Conservation (phyloP, 1,140 invertebrate genomes). For the Maconellicoccus hirsutus region DNA sequence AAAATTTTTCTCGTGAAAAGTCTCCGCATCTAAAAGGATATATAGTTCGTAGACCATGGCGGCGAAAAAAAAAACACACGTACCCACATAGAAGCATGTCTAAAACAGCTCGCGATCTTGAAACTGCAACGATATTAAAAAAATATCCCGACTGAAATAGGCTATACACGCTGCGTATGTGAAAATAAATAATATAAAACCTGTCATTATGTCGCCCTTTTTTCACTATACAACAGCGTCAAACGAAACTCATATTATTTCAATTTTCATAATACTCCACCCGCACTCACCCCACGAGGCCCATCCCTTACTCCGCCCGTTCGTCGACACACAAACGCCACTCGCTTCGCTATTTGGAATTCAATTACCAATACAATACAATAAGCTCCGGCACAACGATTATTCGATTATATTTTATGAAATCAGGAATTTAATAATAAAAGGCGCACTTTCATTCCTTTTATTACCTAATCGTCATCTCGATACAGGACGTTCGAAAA, state of each 20-base stretch:
- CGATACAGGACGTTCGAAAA: background rate
- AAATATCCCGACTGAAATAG: background rate
- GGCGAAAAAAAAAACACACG: too few relatives aligned
- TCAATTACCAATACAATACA: conserved; percentile 9
- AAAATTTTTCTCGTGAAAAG: too few relatives aligned
- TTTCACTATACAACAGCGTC: background rate
- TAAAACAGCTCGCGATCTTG: background rate
- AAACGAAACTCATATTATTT: conserved; percentile 6
- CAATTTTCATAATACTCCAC: background rate
- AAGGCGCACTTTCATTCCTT: conserved; percentile 7
- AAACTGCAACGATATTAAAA: background rate
- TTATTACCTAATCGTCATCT: conserved; percentile 1
- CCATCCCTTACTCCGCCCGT: background rate
- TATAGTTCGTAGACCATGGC: too few relatives aligned
- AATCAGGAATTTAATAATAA: conserved; percentile 10
- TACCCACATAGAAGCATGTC: background rate
- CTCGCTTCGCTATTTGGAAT: background rate
- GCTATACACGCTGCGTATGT: background rate
- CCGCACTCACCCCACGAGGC: background rate
- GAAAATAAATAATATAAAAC: conserved; percentile 10
- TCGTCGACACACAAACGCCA: background rate
- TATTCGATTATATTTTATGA: conserved; percentile 10
- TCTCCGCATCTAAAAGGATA: too few relatives aligned
- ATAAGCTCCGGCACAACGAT: conserved; percentile 2
- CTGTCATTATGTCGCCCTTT: background rate